A percentile compares a stretch with the other conserved stretches of the same genome.
These are phyloP conservation scores for Ormyrus thymus DNA, from an alignment of 2,888 invertebrate genomes.

Conservation along the genomic window DNA sequence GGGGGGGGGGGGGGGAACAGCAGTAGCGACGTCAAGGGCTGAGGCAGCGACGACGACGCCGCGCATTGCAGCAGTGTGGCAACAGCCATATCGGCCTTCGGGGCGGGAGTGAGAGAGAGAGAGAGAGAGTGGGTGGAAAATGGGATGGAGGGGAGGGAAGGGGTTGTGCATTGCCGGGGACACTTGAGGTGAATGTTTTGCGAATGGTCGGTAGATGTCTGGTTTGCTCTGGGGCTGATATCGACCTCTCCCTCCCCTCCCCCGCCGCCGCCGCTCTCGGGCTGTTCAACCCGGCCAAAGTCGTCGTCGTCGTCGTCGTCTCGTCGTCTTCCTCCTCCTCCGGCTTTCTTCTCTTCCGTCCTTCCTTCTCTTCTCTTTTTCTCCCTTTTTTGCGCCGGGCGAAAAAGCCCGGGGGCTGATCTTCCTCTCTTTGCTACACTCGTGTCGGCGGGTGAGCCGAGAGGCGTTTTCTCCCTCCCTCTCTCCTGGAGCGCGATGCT, in stretches of 20 bases:
- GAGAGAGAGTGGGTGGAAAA: slow-evolving; percentile 30
- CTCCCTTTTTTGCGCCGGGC: slow-evolving; percentile 36
- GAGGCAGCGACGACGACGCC: slow-evolving; percentile 17
- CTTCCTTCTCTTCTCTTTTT: slow-evolving; percentile 25
- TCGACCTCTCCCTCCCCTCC: slow-evolving; percentile 68
- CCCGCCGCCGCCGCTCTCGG: slow-evolving; percentile 22
- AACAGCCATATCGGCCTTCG: slow-evolving; percentile 46
- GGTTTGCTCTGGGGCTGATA: slow-evolving; percentile 72
- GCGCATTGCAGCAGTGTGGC: slow-evolving; percentile 53
- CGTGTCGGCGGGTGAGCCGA: background rate
- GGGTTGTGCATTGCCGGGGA: slow-evolving; percentile 67
- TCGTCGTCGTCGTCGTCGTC: background rate
- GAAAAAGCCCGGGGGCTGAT: slow-evolving; percentile 57
- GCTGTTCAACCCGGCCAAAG: background rate
- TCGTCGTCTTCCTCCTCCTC: background rate
- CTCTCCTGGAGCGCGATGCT: slow-evolving; percentile 22
- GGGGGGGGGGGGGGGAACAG: slow-evolving; percentile 2
- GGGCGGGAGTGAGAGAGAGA: slow-evolving; percentile 40
- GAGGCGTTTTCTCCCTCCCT: slow-evolving; percentile 13
- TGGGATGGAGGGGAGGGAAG: slow-evolving; percentile 33
- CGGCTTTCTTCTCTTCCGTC: slow-evolving; percentile 12
- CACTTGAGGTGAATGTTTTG: slow-evolving; percentile 75
- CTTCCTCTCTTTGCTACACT: slow-evolving; percentile 50
- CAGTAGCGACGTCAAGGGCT: background rate
- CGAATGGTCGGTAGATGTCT: slow-evolving; percentile 75